These are phyloP conservation scores for Phortica okadai DNA, from an alignment of 2,888 invertebrate genomes.

Conservation along the genomic window DNA sequence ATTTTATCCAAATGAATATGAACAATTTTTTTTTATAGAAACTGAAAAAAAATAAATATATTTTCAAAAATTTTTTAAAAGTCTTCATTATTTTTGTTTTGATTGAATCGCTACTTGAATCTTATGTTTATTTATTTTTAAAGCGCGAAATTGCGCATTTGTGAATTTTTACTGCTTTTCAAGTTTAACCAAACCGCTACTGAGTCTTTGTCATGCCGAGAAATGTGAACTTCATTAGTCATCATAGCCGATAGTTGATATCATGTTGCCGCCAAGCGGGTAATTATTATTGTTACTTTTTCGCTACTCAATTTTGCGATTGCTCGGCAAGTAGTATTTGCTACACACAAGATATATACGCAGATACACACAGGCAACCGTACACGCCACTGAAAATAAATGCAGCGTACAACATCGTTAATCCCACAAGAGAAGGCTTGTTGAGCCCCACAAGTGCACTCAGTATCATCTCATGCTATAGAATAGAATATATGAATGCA, in stretches of 20 bases:
- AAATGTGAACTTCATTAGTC: background rate
- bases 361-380: background rate
- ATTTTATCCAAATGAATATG: no score
- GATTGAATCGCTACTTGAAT: background rate
- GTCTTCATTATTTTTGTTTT: background rate
- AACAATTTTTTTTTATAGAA: no score
- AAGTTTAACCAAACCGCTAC: background rate
- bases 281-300: background rate
- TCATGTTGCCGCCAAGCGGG: background rate
- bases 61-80: background rate
- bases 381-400: background rate
- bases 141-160: background rate
- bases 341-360: background rate
- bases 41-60: no score
- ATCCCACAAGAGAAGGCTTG: background rate
- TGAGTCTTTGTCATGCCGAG: background rate
- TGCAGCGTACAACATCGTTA: background rate
- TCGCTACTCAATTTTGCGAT: background rate
- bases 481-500: background rate
- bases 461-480: background rate
- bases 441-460: background rate
- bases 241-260: background rate
- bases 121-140: background rate
- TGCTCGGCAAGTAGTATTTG: background rate
- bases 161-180: background rate